phyloP scores from a whole-genome alignment of 2,888 invertebrate species.

The Carabus problematicus region DNA sequence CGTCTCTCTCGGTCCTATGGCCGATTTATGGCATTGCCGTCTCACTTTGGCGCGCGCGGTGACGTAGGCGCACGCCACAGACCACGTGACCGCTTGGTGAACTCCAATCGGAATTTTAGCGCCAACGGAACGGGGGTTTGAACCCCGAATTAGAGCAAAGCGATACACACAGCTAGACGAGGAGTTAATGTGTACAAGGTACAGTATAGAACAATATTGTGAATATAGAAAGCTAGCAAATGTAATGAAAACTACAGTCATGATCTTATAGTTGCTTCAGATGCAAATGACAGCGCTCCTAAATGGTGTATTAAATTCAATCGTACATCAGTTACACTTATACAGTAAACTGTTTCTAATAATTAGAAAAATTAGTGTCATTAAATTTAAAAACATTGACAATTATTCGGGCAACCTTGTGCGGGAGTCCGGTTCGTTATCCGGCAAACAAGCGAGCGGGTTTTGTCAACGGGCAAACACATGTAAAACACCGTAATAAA shows the following conservation, averaged over 20 bases:
- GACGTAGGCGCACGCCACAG: slow-evolving; percentile 55
- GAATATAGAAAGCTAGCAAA: slow-evolving; percentile 5
- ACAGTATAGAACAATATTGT: too few relatives aligned
- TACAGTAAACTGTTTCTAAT: too few relatives aligned
- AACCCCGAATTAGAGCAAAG: slow-evolving; percentile 31
- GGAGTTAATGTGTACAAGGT: too few relatives aligned
- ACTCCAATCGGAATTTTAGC: slow-evolving; percentile 58
- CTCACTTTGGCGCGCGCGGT: slow-evolving; percentile 59
- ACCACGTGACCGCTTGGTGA: slow-evolving; percentile 55
- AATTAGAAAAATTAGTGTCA: too few relatives aligned
- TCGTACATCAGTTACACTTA: not conserved
- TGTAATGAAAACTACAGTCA: not conserved
- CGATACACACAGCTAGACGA: not conserved
- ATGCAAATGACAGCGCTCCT: not conserved
- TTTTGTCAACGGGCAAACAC: not conserved
- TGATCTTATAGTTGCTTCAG: not conserved
- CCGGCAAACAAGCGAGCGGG: too few relatives aligned
- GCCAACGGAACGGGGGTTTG: slow-evolving; percentile 52
- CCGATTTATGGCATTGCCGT: slow-evolving; percentile 60
- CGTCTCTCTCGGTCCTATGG: slow-evolving; percentile 60
- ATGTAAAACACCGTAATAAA: slow-evolving; percentile 39
- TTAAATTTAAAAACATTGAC: too few relatives aligned
- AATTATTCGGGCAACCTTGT: too few relatives aligned
- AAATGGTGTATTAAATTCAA: not conserved
- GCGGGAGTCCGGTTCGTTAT: too few relatives aligned